Base-by-base conservation (phyloP, 2,888 invertebrate genomes). In the Andricus quercusramuli region DNA sequence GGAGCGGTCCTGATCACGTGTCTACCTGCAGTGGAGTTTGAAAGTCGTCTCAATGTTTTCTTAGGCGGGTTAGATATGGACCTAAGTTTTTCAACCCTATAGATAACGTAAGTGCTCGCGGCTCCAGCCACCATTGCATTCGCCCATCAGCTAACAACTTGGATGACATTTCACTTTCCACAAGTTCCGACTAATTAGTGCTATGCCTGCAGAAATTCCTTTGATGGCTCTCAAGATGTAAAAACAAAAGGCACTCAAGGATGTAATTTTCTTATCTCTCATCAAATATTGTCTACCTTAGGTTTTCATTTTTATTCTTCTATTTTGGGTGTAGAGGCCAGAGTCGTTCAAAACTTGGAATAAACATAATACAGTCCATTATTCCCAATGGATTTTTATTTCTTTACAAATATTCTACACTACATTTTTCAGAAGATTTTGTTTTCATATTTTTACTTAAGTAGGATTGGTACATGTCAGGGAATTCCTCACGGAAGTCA, bases 1-100 rank as follows among this genome's bases (percentile, higher is more conserved):
- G 88, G 86, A 79, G 78, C 84, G 88, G 84, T 86, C 84, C 86
- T 81, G 81, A 74, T 59, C 47, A 79, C 82, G 82, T 88, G 85
- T 89, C 90, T 90, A 90, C 90, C 90, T 91, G 88, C 87, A 83
- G 84, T 84, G 82, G 84, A 84, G 79, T 86, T 86, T 89, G 87
- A 88, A 89, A 87, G 86, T 89, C 88, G 85, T 86, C 89, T 88
- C 89, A 90, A 91, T 91, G 90, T 92, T 92, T 89, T 90, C 90
- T 89, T 89, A 91, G 89, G 86, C 89, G 90, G 88, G 90, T 90
- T 91, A 90, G 90, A 91, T 90, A 90, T 85, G 85, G 59, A 81
- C 67, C 37, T 74, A 56, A 56, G 32, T 74, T 74, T 59, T 74
- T 74, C 74, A 59, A 74, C 74, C 74, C 74, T 56, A 74, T 74